phyloP scores from a whole-genome alignment of 1,140 invertebrate genomes.

The Platorchestia sp. region DNA sequence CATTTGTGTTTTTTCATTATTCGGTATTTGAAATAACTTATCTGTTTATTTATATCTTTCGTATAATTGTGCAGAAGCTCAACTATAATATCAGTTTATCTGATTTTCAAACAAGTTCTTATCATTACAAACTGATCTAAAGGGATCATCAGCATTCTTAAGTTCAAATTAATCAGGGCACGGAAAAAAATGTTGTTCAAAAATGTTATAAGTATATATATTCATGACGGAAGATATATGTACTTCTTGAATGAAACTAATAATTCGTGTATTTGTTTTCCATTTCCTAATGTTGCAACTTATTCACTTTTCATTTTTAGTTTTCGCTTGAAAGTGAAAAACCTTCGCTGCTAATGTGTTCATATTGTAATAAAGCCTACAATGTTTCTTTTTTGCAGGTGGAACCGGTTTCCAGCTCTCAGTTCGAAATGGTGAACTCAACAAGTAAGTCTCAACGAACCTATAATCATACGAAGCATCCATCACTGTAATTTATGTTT shows the following conservation, averaged over 20 bases:
- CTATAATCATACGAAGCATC: not conserved
- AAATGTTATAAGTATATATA: not conserved
- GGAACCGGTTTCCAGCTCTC: not conserved
- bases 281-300: not conserved
- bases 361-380: not conserved
- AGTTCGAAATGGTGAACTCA: not conserved
- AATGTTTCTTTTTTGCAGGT: not conserved
- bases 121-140: not conserved
- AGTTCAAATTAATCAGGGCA: not conserved
- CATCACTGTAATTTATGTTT: too few relatives aligned
- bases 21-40: not conserved
- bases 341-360: not conserved
- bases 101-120: not conserved
- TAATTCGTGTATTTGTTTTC: not conserved
- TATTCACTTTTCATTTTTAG: not conserved
- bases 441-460: not conserved
- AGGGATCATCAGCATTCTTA: not conserved
- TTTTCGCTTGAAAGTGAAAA: not conserved
- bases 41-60: not conserved
- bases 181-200: not conserved
- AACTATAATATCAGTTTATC: not conserved
- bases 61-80: too few relatives aligned
- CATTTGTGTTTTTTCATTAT: not conserved
- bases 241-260: too few relatives aligned
- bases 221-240: too few relatives aligned